phyloP scores from a whole-genome alignment of 2,113 vertebrate species.

The Ovis canadensis region DNA sequence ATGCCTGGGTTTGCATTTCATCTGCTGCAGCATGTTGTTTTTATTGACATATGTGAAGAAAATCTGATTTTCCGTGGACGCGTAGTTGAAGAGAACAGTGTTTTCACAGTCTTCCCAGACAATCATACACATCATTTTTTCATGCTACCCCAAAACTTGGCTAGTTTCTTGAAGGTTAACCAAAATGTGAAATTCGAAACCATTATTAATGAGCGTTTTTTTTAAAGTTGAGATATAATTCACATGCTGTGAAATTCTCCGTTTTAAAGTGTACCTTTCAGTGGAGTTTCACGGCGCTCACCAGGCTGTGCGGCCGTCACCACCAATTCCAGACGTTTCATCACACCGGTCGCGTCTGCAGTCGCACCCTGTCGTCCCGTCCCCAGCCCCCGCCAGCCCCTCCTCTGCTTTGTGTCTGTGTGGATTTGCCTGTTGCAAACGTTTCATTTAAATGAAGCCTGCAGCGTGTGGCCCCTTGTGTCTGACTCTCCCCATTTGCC shows the following conservation, averaged over 20 bases:
- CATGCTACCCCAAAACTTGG: neutral
- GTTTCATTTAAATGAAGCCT: accelerated
- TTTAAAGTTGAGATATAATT: neutral
- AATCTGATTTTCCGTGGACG: accelerated
- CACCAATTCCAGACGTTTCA: accelerated
- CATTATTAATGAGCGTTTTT: neutral
- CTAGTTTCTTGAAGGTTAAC: neutral
- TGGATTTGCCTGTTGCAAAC: too few species aligned
- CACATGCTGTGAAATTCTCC: neutral
- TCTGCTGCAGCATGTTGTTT: too few species aligned
- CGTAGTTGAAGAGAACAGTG: neutral
- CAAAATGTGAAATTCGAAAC: neutral
- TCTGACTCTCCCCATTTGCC: accelerated
- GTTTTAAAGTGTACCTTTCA: neutral
- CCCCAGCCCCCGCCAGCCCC: neutral
- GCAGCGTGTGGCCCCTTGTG: accelerated
- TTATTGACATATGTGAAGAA: too few species aligned
- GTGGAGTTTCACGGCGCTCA: neutral
- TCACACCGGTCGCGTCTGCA: accelerated
- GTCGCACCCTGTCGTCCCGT: accelerated
- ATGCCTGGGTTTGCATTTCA: neutral
- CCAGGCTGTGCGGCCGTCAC: neutral
- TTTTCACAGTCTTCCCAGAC: neutral
- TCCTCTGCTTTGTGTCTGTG: neutral
- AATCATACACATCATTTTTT: neutral